Base-by-base conservation (phyloP, 2,888 invertebrate species). In the Acanthacorydalis orientalis region DNA sequence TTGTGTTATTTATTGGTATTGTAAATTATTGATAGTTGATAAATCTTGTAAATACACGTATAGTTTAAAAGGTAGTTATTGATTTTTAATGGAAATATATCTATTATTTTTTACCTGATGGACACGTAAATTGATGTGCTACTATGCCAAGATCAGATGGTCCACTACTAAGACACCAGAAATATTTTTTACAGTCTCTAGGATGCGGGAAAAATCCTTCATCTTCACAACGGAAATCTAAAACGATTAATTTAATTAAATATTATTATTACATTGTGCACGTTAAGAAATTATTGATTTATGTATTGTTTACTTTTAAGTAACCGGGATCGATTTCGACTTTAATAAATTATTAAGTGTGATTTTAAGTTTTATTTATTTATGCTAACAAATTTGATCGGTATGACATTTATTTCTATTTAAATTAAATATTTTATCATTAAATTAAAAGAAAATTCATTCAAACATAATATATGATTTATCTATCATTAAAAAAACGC, bases 131-230 rank as follows among this genome's bases (percentile, higher is more conserved):
- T 60, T 86, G 85, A 68, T 92, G 89, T 0, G 89, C 90, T 4
- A 92, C 85, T 44, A 92, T 83, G 51, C 91, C 92, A 14, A 89
- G 72, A 58, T 89, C 85, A 0, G 90, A 86, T 1, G 90, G 83
- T 3, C 88, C 88, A 56, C 83, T 86, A 61, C 89, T 89, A 53
- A 92, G 68, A 60, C 92, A 92, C 91, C 92, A 92, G 68, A 87
- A 92, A 61, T 92, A 92, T 62, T 91, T 91, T 63, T 90, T 89
- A 65, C 92, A 92, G 64, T 92, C 91, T 38, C 86, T 76, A 0
- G 91, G 91, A 67, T 92, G 90, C 12, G 82, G 80, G 68, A 80
- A 92, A 70, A 92, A 92, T 2, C 92, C 92, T 69, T 92, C 92
- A 53, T 92, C 91, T 56, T 80, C 83, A 62, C 92, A 92, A 61